Evolutionary conservation across 2,113 vertebrate genomes (phyloP).

Genomic region (Parus major): DNA sequence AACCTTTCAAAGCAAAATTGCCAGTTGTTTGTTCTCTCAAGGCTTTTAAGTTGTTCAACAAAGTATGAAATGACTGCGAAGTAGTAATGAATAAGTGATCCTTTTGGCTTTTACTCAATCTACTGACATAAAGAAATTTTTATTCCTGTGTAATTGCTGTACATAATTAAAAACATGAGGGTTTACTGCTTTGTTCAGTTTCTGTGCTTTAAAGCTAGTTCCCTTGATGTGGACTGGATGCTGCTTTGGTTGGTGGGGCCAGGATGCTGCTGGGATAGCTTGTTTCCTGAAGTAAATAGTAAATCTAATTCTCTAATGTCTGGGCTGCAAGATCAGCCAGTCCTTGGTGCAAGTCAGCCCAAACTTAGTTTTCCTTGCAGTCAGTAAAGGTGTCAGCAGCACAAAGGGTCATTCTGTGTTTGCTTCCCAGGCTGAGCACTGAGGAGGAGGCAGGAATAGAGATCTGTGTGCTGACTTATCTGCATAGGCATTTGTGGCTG

Average conservation of each 20-base stretch:
- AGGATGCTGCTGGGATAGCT: neutral
- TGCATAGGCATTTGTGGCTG: neutral
- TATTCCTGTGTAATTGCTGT: slow-evolving; percentile 16
- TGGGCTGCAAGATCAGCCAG: neutral
- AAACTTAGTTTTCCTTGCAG: neutral
- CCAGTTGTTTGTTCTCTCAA: slow-evolving; percentile 10
- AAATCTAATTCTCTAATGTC: neutral
- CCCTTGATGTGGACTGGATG: neutral
- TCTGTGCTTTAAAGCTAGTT: neutral
- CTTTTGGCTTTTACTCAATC: slow-evolving; percentile 26
- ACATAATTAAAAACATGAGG: neutral
- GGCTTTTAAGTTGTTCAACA: slow-evolving; percentile 36
- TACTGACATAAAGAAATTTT: neutral
- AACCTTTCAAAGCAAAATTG: slow-evolving; percentile 39
- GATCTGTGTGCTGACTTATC: neutral
- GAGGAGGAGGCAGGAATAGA: neutral
- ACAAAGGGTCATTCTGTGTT: neutral
- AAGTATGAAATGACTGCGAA: slow-evolving; percentile 25
- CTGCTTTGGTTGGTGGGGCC: neutral
- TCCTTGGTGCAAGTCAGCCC: accelerated
- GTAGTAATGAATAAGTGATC: neutral
- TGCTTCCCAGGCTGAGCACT: accelerated
- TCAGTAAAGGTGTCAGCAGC: neutral
- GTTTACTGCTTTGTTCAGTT: neutral
- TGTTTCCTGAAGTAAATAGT: neutral